Base-by-base conservation (phyloP, 2,113 vertebrate genomes). In the Salvelinus fontinalis region DNA sequence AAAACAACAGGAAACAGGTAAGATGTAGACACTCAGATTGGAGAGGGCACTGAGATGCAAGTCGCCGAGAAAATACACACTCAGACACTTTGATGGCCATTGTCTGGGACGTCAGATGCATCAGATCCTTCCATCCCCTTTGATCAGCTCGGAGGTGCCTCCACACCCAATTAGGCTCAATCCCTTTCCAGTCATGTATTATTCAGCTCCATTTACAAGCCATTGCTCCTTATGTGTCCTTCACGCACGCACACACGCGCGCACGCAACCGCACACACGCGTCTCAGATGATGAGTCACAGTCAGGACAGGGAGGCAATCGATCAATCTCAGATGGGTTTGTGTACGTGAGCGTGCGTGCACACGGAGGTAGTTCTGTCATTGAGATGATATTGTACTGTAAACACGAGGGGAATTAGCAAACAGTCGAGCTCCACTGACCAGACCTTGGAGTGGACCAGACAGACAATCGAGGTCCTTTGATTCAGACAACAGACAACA, bases 161-260 rank as follows among this genome's bases (percentile, higher is more conserved):
- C 51, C 49, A 72, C 74, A 81, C 57, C 69, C 71, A 84, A 80
- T 78, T 82, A 81, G 62, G 72, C 26, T 78, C 68, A 78, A 74
- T 75, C 76, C 81, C 59, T 20, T 20, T 27, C 49, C 16, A 62
- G 79, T 81, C 83, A 74, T 73, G 70, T 78, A 81, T 79, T 76
- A 86, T 81, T 71, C 75, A 74, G 62, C 76, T 39, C 71, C 31
- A 16, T 74, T 31, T 83, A 71, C 73, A 13, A 78, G 81, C 59
- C 54, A 57, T 78, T 84, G 29, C 27, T 76, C 64, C 82, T 70
- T 80, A 18, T 5, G 7, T 7, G 80, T 54, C 85, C 83, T 83
- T 89, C 75, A 82, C 64, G 78, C 51, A 54, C 51, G 4, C 11
- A 2, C 49, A 2, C 31, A 7, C 64, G 26, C 26, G 26, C 26